Conservation (phyloP, 2,888 invertebrate species). For the Mythimna lalbum region DNA sequence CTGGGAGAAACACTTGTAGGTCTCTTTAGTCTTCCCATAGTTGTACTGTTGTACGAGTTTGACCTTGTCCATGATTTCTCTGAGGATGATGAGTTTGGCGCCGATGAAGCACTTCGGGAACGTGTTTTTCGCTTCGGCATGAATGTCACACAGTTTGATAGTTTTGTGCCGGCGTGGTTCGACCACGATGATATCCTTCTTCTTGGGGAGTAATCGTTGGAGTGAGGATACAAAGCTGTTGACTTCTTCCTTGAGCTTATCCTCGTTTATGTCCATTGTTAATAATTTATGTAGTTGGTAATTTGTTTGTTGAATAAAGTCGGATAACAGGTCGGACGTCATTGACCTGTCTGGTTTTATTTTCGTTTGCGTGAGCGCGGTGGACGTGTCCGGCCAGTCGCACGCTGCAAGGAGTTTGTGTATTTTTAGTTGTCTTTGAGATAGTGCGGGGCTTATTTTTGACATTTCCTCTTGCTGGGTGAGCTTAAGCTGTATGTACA, state of each 20-base stretch:
- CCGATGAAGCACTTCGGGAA: slow-evolving; percentile 87
- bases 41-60: slow-evolving; percentile 85
- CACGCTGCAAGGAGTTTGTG: slow-evolving; percentile 79
- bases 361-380: slow-evolving; percentile 77
- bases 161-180: slow-evolving; percentile 72
- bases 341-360: slow-evolving; percentile 83
- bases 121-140: slow-evolving; percentile 83
- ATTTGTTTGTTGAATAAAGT: slow-evolving; percentile 77
- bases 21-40: slow-evolving; percentile 81
- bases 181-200: slow-evolving; percentile 78
- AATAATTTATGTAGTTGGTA: slow-evolving; percentile 63
- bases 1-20: slow-evolving; percentile 79
- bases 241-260: slow-evolving; percentile 82
- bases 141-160: slow-evolving; percentile 80
- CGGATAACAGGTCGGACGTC: slow-evolving; percentile 82
- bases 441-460: slow-evolving; percentile 63
- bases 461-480: slow-evolving; percentile 27
- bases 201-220: slow-evolving; percentile 83
- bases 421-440: slow-evolving; percentile 72
- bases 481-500: slow-evolving; percentile 30
- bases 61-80: slow-evolving; percentile 83
- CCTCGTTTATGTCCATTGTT: slow-evolving; percentile 86
- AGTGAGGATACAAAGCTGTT: slow-evolving; percentile 80
- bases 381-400: slow-evolving; percentile 79
- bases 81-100: slow-evolving; percentile 79